Evolutionary conservation across 1,140 invertebrate species (phyloP).

Genomic region (Drosophila ananassae): DNA sequence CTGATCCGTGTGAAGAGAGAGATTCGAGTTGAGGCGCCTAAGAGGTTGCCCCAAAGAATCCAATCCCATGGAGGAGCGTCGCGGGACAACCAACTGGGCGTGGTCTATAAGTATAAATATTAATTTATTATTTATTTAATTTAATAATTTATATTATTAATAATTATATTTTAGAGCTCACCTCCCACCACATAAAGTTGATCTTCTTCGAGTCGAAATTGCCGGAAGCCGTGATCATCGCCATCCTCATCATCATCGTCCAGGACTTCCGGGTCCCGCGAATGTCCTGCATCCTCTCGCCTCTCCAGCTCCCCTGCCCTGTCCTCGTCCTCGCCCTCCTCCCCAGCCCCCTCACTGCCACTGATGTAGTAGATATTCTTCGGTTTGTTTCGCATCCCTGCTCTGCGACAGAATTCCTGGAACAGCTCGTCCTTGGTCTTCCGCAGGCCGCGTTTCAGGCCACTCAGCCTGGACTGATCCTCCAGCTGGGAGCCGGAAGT

Average conservation of each 20-base stretch:
- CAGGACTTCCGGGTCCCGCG: not conserved
- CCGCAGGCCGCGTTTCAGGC: slow-evolving; percentile 70
- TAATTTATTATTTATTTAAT: not conserved
- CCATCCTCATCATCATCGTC: slow-evolving; percentile 50
- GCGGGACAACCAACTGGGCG: slow-evolving; percentile 47
- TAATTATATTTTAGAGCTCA: slow-evolving; percentile 18
- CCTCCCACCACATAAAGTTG: slow-evolving; percentile 71
- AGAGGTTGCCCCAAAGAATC: slow-evolving; percentile 40
- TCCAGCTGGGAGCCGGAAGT: slow-evolving; percentile 29
- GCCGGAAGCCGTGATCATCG: slow-evolving; percentile 67
- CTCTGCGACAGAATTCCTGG: slow-evolving; percentile 76
- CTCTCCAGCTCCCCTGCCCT: not conserved
- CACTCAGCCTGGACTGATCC: slow-evolving; percentile 59
- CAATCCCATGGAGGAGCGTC: slow-evolving; percentile 62
- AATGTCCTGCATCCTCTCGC: slow-evolving; percentile 5
- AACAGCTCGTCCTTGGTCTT: slow-evolving; percentile 83
- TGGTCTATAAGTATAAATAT: slow-evolving; percentile 37
- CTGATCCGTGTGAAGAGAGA: slow-evolving; percentile 63
- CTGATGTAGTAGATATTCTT: slow-evolving; percentile 80
- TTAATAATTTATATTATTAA: not conserved
- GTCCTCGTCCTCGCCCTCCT: not conserved
- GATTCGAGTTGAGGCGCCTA: slow-evolving; percentile 71
- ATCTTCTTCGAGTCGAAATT: slow-evolving; percentile 66
- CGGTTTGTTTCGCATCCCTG: slow-evolving; percentile 72
- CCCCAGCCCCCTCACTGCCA: slow-evolving; percentile 48